phyloP scores from a whole-genome alignment of 2,888 invertebrate genomes.

The Rutpela maculata region DNA sequence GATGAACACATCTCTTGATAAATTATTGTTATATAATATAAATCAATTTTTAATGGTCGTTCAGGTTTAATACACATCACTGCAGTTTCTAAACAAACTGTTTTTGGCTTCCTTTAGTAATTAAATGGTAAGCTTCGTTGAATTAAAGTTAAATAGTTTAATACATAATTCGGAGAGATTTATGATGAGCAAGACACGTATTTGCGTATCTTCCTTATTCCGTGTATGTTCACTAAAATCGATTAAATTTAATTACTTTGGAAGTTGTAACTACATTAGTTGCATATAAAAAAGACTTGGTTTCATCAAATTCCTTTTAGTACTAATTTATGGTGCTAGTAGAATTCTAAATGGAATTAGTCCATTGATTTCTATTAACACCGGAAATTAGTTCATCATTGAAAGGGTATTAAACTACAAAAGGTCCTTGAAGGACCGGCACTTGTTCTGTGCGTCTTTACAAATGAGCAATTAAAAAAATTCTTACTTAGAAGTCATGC shows the following conservation, averaged over 20 bases:
- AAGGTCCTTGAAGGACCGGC: no score
- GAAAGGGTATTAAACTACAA: neutral
- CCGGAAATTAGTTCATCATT: neutral
- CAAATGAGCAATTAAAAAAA: no score
- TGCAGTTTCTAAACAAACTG: neutral
- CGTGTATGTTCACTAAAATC: conserved; percentile 1
- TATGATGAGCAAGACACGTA: neutral
- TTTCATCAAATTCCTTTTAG: conserved; percentile 1
- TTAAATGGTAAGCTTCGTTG: neutral
- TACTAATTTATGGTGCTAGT: neutral
- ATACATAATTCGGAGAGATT: neutral
- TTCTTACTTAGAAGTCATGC: no score
- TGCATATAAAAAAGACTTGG: neutral
- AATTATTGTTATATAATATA: conserved; percentile 23
- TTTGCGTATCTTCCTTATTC: conserved; percentile 9
- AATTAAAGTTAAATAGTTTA: conserved; percentile 14
- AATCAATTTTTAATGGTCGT: conserved; percentile 28
- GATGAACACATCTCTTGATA: neutral
- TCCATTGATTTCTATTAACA: neutral
- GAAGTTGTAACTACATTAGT: neutral
- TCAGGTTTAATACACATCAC: conserved; percentile 8
- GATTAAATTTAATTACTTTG: conserved; percentile 14
- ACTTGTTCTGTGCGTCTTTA: no score
- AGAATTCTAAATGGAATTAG: neutral
- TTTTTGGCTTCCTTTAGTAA: conserved; percentile 2